These are phyloP conservation scores for Oreotrochilus melanogaster DNA, from an alignment of 2,113 vertebrate species.

Conservation along the genomic window DNA sequence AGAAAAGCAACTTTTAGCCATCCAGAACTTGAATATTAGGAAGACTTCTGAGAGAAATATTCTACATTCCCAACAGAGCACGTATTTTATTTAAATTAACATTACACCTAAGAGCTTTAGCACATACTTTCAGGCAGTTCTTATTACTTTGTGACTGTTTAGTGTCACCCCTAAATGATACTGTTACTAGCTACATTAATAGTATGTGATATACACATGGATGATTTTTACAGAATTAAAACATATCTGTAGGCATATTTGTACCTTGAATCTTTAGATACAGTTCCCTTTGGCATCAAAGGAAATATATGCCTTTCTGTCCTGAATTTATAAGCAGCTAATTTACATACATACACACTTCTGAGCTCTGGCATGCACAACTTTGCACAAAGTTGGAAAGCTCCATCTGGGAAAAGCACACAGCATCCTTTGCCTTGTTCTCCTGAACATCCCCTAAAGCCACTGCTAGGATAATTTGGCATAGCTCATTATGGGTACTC, in stretches of 20 bases:
- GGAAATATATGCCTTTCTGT: background rate
- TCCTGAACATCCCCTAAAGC: background rate
- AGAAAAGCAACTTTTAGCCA: background rate
- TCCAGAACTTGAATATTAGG: background rate
- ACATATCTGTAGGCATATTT: slow-evolving; percentile 35
- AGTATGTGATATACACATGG: background rate
- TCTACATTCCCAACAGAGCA: background rate
- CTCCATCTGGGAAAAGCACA: background rate
- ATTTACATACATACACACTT: background rate
- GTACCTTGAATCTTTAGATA: background rate
- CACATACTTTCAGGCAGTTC: slow-evolving; percentile 15
- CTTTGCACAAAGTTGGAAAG: background rate
- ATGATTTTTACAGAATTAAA: slow-evolving; percentile 38
- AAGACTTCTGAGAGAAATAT: background rate
- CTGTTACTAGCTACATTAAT: slow-evolving; percentile 40
- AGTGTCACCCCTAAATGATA: slow-evolving; percentile 1
- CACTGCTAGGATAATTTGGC: background rate
- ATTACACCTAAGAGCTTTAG: slow-evolving; percentile 47
- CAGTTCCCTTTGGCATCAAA: background rate
- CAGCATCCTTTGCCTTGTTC: background rate
- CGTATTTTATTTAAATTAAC: slow-evolving; percentile 43
- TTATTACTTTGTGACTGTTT: slow-evolving; percentile 33
- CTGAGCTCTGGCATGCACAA: background rate
- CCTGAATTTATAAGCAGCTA: background rate
- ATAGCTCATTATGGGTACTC: background rate